These are phyloP conservation scores for Chymomyza caudatula DNA, from an alignment of 2,888 invertebrate genomes.

Conservation along the genomic window DNA sequence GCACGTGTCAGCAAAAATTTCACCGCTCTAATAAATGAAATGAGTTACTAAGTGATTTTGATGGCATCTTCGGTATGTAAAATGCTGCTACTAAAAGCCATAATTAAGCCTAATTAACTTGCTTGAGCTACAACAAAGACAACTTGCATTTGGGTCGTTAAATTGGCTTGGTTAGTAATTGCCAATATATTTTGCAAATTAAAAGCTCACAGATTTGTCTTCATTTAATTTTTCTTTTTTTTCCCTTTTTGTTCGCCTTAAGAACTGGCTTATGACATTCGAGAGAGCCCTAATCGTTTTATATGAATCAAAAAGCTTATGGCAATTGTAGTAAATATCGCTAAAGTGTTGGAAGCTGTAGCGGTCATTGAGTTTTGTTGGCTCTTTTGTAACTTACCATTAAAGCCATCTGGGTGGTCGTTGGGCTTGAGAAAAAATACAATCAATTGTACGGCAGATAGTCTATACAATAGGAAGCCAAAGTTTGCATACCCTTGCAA, in stretches of 20 bases:
- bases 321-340: not conserved
- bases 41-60: not conserved
- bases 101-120: slow-evolving; percentile 28
- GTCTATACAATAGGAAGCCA: not conserved
- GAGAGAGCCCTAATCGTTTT: slow-evolving; percentile 34
- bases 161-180: too few species aligned
- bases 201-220: not conserved
- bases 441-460: not conserved
- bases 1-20: not conserved
- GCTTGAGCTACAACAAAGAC: slow-evolving; percentile 10
- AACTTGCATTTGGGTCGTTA: not conserved
- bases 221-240: not conserved
- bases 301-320: slow-evolving; percentile 20
- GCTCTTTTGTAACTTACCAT: not conserved
- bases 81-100: slow-evolving; percentile 25
- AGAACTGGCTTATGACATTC: not conserved
- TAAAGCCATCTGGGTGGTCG: not conserved
- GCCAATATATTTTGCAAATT: not conserved
- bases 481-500: not conserved
- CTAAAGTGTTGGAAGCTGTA: not conserved
- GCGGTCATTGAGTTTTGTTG: not conserved
- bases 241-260: not conserved
- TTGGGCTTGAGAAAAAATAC: not conserved
- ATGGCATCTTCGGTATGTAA: slow-evolving; percentile 6
- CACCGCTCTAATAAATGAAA: not conserved